A percentile compares a stretch with the other conserved stretches of the same genome.
Evolutionary conservation across 2,797 vertebrate species (phyloP).

Genomic region (Sciurus vulgaris): DNA sequence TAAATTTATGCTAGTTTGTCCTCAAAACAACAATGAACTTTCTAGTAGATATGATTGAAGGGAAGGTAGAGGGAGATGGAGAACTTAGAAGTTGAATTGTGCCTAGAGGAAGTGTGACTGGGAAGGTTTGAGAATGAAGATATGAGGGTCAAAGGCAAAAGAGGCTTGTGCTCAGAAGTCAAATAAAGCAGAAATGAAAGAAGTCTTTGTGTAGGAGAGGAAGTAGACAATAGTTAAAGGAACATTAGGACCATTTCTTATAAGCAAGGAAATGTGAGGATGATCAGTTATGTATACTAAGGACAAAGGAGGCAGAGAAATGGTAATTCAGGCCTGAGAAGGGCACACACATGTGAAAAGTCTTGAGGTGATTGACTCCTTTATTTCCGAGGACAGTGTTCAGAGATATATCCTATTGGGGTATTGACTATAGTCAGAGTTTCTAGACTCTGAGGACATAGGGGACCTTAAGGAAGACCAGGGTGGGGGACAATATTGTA

Average conservation of each 20-base stretch:
- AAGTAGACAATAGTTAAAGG: background rate
- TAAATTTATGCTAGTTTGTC: background rate
- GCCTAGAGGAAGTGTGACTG: background rate
- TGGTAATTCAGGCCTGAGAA: background rate
- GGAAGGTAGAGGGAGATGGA: background rate
- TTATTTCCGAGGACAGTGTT: background rate
- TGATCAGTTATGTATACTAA: background rate
- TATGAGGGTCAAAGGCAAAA: background rate
- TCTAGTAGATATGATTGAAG: background rate
- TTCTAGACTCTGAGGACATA: background rate
- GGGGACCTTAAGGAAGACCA: background rate
- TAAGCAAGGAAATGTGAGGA: background rate
- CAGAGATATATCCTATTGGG: background rate
- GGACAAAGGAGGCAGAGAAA: background rate
- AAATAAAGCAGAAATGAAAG: conserved; percentile 21
- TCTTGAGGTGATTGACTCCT: background rate
- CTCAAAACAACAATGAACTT: background rate
- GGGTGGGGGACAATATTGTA: background rate
- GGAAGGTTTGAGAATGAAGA: background rate
- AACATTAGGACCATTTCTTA: background rate
- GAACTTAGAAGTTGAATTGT: background rate
- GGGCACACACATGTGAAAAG: background rate
- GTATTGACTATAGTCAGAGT: conserved; percentile 3
- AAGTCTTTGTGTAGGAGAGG: background rate
- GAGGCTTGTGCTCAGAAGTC: background rate